phyloP scores from a whole-genome alignment of 1,140 invertebrate genomes.

The Odontomachus brunneus region DNA sequence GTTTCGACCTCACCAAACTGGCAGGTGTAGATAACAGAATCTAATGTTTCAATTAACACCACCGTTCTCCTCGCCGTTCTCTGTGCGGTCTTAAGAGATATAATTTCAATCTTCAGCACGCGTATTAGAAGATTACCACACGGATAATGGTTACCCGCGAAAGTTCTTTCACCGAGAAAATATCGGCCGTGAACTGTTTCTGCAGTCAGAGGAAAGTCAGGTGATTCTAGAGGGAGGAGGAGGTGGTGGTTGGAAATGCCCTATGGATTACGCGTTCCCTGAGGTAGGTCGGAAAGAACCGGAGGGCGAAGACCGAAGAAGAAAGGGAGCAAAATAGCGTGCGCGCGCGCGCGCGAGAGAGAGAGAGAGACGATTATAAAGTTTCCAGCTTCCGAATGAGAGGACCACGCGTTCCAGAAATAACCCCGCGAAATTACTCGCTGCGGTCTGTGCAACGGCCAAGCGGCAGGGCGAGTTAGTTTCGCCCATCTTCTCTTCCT shows the following conservation, averaged over 20 bases:
- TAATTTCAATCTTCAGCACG: slow-evolving; percentile 5
- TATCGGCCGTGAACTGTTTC: background rate
- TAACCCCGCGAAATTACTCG: slow-evolving; percentile 73
- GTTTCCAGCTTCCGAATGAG: slow-evolving; percentile 69
- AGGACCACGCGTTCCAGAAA: slow-evolving; percentile 69
- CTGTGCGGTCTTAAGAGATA: background rate
- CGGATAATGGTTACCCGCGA: background rate
- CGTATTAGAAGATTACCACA: background rate
- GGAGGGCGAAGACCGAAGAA: slow-evolving; percentile 17
- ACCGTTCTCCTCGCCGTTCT: background rate
- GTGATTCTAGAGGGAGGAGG: background rate
- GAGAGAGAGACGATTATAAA: slow-evolving; percentile 71
- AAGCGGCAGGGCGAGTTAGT: slow-evolving; percentile 31
- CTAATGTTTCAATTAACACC: background rate
- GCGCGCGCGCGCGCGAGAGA: slow-evolving; percentile 25
- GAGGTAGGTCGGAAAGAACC: slow-evolving; percentile 23
- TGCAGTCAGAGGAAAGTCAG: background rate
- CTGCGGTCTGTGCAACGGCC: slow-evolving; percentile 14
- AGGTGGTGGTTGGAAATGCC: background rate
- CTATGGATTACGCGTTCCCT: background rate
- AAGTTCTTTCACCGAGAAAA: background rate
- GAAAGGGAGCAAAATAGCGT: slow-evolving; percentile 17
- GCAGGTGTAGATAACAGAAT: background rate
- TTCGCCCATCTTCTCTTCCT: slow-evolving; percentile 5
- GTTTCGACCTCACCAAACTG: background rate